Percentiles rank a stretch among this genome's conserved stretches.
phyloP scores from a whole-genome alignment of 2,888 invertebrate genomes.

The Hanleya hanleyi region DNA sequence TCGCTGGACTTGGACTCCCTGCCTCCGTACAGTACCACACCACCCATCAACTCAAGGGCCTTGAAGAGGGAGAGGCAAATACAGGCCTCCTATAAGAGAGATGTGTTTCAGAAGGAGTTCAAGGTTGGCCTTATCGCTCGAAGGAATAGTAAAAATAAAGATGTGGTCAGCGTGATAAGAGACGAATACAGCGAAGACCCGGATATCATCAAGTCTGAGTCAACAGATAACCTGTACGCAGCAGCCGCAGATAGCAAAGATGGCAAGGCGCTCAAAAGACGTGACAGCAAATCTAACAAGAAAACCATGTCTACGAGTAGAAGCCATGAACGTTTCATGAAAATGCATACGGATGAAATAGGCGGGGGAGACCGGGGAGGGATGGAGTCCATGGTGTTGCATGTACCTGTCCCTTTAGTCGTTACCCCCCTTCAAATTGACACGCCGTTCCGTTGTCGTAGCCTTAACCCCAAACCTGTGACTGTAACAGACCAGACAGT shows the following conservation, averaged over 20 bases:
- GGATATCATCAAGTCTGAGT: conserved; percentile 31
- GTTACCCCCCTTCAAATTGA: no score
- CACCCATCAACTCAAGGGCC: conserved; percentile 48
- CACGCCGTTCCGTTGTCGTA: no score
- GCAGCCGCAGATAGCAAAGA: conserved; percentile 58
- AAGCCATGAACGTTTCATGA: conserved; percentile 49
- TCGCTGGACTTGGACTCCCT: conserved; percentile 24
- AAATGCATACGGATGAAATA: conserved; percentile 16
- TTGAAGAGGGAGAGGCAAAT: conserved; percentile 48
- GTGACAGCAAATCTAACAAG: conserved; percentile 50
- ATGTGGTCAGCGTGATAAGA: conserved; percentile 49
- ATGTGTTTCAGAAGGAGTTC: conserved; percentile 40
- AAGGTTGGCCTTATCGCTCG: conserved; percentile 38
- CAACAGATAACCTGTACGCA: conserved; percentile 40
- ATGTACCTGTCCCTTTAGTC: no score
- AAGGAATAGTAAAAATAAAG: conserved; percentile 27
- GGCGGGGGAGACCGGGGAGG: neutral
- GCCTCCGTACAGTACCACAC: conserved; percentile 49
- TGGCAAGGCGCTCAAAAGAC: conserved; percentile 51
- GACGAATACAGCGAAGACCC: conserved; percentile 54
- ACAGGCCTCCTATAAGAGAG: conserved; percentile 9
- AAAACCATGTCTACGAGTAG: conserved; percentile 49
- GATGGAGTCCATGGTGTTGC: no score
- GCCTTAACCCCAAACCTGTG: no score
- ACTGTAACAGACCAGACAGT: no score